Base-by-base conservation (phyloP, 2,888 invertebrate genomes). In the Brachyopa scutellaris region DNA sequence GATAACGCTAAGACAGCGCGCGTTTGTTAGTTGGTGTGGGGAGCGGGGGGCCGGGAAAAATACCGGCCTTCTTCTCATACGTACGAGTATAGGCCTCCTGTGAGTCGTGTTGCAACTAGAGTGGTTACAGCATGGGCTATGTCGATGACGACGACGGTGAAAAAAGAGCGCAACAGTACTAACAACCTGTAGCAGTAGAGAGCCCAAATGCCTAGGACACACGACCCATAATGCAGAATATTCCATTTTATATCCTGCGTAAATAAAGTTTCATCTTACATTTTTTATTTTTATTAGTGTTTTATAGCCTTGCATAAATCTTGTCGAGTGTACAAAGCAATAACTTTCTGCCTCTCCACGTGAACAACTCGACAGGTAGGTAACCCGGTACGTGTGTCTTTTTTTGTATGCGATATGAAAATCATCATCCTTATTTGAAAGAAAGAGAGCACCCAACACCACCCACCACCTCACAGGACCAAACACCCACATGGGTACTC, bases 251-350 rank as follows among this genome's bases (percentile, higher is more conserved):
- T 83, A 83, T 83, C 83, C 82, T 69, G 76, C 80, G 85, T 85
- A 86, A 86, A 86, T 86, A 86, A 85, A 85, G 85, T 84, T 86
- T 84, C 76, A 72, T 85, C 85, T 84, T 86, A 84, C 84, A 85
- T 85, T 85, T 85, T 85, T 86, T 85, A 85, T 85, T 85, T 85
- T 85, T 86, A 86, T 86, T 85, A 72, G 85, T 84, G 84, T 86
- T 86, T 86, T 86, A 86, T 86, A 85, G 85, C 80, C 84, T 70
- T 66, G 84, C 84, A 86, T 86, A 86, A 86, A 85, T 86, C 85
- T 85, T 85, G 76, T 57, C 83, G 82, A 84, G 85, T 73, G 80
- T 64, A 83, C 84, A 80, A 80, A 85, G 84, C 85, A 86, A 86
- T 85, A 83, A 83, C 83, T 83, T 77, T 83, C 59, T 55, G 78